Percentiles rank a stretch among this genome's conserved stretches.
These are phyloP conservation scores for Cololabis saira DNA, from an alignment of 2,113 vertebrate genomes.

Conservation along the genomic window DNA sequence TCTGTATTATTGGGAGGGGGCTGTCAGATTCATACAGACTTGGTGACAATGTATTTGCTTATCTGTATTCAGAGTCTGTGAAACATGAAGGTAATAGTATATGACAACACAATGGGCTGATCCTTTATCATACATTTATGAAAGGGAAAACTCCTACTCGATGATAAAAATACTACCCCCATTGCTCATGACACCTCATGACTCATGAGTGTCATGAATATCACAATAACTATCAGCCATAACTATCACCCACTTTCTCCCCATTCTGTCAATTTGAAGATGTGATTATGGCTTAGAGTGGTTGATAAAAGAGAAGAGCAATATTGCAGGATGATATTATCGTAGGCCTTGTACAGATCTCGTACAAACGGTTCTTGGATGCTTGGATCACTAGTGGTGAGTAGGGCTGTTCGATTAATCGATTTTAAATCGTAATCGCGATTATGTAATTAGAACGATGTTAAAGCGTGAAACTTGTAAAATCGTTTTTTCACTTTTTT, in stretches of 20 bases:
- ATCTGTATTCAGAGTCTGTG: not conserved
- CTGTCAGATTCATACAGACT: conserved; percentile 14
- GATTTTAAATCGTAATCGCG: no score
- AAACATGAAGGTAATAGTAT: not conserved
- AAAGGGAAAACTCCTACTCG: conserved; percentile 36
- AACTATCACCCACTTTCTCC: not conserved
- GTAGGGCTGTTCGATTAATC: no score
- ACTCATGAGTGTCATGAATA: conserved; percentile 30
- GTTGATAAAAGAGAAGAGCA: no score
- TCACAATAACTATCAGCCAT: not conserved
- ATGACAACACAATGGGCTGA: not conserved
- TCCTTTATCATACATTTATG: conserved; percentile 5
- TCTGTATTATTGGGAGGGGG: conserved; percentile 43
- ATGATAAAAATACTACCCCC: conserved; percentile 1
- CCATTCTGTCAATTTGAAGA: not conserved
- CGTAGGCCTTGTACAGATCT: no score
- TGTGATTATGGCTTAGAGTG: not conserved
- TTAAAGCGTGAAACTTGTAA: no score
- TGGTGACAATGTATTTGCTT: not conserved
- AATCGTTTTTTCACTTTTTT: no score
- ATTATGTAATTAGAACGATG: no score
- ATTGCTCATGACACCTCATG: conserved; percentile 5
- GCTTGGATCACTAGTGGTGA: no score
- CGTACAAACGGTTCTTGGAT: no score
- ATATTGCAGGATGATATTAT: no score